phyloP scores from a whole-genome alignment of 2,797 vertebrate species.

The Hypotaenidia okinawae region DNA sequence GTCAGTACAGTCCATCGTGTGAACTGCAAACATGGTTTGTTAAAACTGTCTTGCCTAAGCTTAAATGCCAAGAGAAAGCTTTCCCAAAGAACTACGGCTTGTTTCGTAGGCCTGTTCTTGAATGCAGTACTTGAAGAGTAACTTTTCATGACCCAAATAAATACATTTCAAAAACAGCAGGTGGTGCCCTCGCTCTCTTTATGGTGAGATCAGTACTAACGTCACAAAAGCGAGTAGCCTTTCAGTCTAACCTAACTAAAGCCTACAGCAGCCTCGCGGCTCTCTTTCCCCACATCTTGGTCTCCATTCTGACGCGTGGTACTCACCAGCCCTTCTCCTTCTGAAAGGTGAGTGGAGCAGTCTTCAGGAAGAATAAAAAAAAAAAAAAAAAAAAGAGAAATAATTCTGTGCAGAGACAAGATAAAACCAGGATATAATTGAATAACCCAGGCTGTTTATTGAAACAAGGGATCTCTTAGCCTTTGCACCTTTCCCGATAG shows the following conservation, averaged over 20 bases:
- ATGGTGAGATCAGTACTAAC: neutral
- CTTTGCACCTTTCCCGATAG: neutral
- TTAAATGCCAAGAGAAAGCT: neutral
- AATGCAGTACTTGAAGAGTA: conserved; percentile 35
- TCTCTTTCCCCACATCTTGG: neutral
- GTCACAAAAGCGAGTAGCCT: neutral
- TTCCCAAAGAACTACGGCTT: neutral
- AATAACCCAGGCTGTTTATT: neutral
- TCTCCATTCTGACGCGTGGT: neutral
- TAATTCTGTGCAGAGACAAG: neutral
- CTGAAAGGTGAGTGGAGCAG: neutral
- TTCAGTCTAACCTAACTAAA: neutral
- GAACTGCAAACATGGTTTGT: neutral
- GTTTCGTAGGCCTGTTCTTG: neutral
- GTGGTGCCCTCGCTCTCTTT: conserved; percentile 57
- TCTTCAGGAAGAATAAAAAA: neutral
- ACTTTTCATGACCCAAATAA: conserved; percentile 11
- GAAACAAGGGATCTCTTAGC: neutral
- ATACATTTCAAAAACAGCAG: conserved; percentile 43
- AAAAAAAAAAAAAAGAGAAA: no score
- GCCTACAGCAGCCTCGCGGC: neutral
- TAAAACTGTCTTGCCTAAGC: neutral
- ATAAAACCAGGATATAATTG: neutral
- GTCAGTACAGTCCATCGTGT: neutral
- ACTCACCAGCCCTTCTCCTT: neutral